A percentile compares a stretch with the other conserved stretches of the same genome.
phyloP scores from a whole-genome alignment of 2,888 invertebrate species.

The Anodontia alba region DNA sequence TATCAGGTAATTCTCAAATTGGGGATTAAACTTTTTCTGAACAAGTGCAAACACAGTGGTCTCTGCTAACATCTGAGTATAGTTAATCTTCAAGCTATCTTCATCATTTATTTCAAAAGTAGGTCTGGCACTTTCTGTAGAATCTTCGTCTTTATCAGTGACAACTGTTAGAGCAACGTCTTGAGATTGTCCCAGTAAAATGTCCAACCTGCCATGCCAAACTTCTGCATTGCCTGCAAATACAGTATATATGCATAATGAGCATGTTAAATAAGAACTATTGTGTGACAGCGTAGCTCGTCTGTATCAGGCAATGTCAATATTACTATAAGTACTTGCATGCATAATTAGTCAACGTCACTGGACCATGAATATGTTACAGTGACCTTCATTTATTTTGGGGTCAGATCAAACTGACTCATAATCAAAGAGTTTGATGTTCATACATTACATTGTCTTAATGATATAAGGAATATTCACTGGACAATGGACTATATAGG shows the following conservation, averaged over 20 bases:
- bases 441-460: no score
- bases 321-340: no score
- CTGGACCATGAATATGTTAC: no score
- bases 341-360: no score
- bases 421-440: no score
- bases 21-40: neutral
- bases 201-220: neutral
- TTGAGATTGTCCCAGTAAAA: neutral
- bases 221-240: neutral
- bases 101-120: neutral
- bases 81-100: neutral
- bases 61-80: constrained; percentile 1
- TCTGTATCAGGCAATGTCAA: no score
- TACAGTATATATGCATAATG: neutral
- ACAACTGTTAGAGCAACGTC: neutral
- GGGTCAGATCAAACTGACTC: no score
- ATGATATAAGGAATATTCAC: no score
- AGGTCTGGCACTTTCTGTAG: neutral
- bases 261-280: neutral
- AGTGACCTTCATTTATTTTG: no score
- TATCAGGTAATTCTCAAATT: constrained; percentile 13
- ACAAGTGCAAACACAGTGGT: constrained; percentile 7
- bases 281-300: no score
- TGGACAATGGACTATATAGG: no score
- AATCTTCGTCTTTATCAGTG: neutral